Conservation (phyloP, 92 coral and sea anemone genomes). For the Epizoanthus rinbou region DNA sequence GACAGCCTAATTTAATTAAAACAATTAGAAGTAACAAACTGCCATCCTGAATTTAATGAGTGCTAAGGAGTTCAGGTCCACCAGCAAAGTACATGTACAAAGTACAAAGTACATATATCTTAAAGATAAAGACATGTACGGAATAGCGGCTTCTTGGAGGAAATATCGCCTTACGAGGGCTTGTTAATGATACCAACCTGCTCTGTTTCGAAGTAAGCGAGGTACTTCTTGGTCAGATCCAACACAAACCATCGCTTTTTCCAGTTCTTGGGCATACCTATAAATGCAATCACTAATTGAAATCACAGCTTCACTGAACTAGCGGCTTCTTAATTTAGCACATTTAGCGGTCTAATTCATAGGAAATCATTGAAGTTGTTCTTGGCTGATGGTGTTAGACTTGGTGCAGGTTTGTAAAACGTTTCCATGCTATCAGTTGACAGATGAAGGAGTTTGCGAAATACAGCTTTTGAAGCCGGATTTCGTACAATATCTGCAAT, state of each 20-base stretch:
- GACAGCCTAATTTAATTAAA: too few relatives aligned
- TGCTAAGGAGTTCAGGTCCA: neutral
- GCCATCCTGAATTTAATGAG: too few relatives aligned
- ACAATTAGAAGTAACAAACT: too few relatives aligned
- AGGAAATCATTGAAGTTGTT: too few relatives aligned
- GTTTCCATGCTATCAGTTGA: too few relatives aligned
- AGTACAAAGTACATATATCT: neutral
- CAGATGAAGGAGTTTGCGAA: too few relatives aligned
- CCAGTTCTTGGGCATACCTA: conserved; percentile 97
- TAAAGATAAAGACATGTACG: conserved; percentile 21
- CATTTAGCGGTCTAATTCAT: too few relatives aligned
- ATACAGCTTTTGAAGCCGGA: too few relatives aligned
- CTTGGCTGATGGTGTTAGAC: too few relatives aligned
- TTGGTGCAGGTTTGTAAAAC: too few relatives aligned
- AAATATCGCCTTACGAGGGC: neutral
- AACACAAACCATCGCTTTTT: conserved; percentile 93
- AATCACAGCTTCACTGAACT: neutral
- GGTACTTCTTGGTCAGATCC: conserved; percentile 84
- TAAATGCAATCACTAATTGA: neutral
- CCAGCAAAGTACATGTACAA: neutral
- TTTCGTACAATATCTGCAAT: too few relatives aligned
- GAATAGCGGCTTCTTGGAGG: neutral
- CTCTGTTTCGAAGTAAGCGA: conserved; percentile 95
- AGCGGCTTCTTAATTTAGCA: too few relatives aligned
- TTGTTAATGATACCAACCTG: conserved; percentile 61